These are phyloP conservation scores for Popillia japonica DNA, from an alignment of 1,140 invertebrate genomes.

Conservation along the genomic window DNA sequence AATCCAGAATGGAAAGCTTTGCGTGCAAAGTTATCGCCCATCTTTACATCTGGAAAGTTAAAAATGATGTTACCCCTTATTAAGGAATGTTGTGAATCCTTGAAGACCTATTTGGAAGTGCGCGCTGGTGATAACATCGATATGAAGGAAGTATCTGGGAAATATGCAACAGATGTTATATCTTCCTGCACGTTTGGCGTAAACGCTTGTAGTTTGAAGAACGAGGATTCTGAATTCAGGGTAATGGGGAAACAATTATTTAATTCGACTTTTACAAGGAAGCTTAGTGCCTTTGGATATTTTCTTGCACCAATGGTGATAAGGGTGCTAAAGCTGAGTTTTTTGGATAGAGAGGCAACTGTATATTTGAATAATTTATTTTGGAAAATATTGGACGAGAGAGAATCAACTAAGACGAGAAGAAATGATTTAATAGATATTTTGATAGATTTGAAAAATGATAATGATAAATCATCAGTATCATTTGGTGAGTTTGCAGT, in stretches of 20 bases:
- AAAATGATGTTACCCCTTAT: slow-evolving; percentile 51
- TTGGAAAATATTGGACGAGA: slow-evolving; percentile 50
- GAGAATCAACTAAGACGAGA: slow-evolving; percentile 54
- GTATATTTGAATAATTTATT: slow-evolving; percentile 55
- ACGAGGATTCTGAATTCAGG: slow-evolving; percentile 41
- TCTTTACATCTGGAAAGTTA: slow-evolving; percentile 54
- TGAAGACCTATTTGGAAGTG: slow-evolving; percentile 45
- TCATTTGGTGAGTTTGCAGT: slow-evolving; percentile 41
- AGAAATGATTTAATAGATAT: slow-evolving; percentile 68
- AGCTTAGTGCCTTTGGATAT: slow-evolving; percentile 40
- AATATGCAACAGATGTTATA: slow-evolving; percentile 52
- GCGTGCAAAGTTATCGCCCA: slow-evolving; percentile 47
- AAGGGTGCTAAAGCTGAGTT: slow-evolving; percentile 45
- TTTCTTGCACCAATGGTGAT: slow-evolving; percentile 49
- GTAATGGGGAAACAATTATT: slow-evolving; percentile 40
- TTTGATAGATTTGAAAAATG: slow-evolving; percentile 63
- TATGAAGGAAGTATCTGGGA: slow-evolving; percentile 48
- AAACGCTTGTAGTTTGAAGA: slow-evolving; percentile 41
- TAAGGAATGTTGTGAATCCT: slow-evolving; percentile 43
- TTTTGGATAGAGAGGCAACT: slow-evolving; percentile 44
- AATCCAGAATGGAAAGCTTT: slow-evolving; percentile 51
- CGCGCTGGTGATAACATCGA: slow-evolving; percentile 15
- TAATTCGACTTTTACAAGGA: slow-evolving; percentile 38
- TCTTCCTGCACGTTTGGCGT: slow-evolving; percentile 52
- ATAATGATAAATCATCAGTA: slow-evolving; percentile 34